Evolutionary conservation across 2,113 vertebrate species (phyloP).

Genomic region (Tragelaphus strepsiceros): DNA sequence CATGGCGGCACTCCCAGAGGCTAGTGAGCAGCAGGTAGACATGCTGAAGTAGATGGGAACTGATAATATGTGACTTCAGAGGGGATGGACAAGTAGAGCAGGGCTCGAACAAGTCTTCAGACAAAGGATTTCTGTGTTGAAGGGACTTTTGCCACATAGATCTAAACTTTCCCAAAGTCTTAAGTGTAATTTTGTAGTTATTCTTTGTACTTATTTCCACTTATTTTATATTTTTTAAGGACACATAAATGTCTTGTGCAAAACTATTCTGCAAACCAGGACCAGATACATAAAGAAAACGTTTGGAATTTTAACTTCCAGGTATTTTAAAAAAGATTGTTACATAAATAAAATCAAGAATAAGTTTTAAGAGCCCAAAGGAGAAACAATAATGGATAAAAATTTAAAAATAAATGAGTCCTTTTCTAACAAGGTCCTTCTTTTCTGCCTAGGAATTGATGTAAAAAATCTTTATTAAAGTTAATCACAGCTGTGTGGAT

Average conservation of each 20-base stretch:
- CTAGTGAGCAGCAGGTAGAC: background rate
- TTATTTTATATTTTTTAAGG: background rate
- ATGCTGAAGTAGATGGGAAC: background rate
- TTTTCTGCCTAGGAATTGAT: slow-evolving; percentile 43
- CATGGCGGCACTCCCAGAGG: background rate
- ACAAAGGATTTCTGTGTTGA: background rate
- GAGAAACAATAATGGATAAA: slow-evolving; percentile 5
- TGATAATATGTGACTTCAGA: background rate
- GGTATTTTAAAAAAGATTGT: background rate
- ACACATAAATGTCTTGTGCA: background rate
- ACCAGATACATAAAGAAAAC: background rate
- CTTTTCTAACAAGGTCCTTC: slow-evolving; percentile 23
- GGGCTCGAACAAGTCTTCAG: background rate
- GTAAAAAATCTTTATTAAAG: slow-evolving; percentile 48
- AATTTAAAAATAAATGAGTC: background rate
- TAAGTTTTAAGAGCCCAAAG: background rate
- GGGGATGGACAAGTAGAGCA: background rate
- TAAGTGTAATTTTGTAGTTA: background rate
- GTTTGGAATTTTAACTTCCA: background rate
- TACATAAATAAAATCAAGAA: background rate
- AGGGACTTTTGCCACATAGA: background rate
- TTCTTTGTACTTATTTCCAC: background rate
- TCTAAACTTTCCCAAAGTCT: background rate
- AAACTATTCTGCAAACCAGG: background rate
- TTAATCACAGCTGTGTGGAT: slow-evolving; percentile 6